phyloP scores from a whole-genome alignment of 2,113 vertebrate species.

The Motacilla alba region DNA sequence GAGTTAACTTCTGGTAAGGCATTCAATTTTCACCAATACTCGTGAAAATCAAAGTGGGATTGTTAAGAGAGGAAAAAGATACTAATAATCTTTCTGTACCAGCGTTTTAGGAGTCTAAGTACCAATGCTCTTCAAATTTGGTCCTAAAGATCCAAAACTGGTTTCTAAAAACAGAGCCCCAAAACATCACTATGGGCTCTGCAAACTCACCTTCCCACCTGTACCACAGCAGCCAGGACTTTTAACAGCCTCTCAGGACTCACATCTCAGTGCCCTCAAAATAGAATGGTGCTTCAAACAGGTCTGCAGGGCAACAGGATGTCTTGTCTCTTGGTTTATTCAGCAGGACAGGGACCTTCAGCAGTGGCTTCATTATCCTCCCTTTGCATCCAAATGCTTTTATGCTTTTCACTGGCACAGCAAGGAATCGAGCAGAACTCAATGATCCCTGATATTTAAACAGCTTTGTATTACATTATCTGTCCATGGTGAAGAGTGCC shows the following conservation, averaged over 20 bases:
- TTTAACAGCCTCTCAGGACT: background rate
- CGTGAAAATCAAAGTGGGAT: background rate
- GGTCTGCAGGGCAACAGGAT: background rate
- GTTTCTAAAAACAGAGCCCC: background rate
- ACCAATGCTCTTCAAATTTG: background rate
- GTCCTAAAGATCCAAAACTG: background rate
- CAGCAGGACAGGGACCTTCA: background rate
- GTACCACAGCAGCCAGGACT: background rate
- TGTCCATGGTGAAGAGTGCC: background rate
- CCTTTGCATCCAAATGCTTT: background rate
- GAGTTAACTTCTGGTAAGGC: background rate
- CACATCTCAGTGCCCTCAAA: background rate
- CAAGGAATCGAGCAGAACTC: background rate
- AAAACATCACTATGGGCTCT: background rate
- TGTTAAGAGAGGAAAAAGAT: background rate
- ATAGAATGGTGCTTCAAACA: background rate
- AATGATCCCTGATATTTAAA: background rate
- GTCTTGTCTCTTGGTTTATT: background rate
- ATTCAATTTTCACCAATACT: background rate
- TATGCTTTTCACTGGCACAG: background rate
- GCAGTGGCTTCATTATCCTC: background rate
- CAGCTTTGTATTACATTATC: background rate
- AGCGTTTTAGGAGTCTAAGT: background rate
- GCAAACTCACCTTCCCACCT: background rate
- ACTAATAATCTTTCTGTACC: background rate